Evolutionary conservation across 2,888 invertebrate species (phyloP), one percentile per base, ranked within the genome.

Genomic region (Petrolisthes manimaculis): DNA sequence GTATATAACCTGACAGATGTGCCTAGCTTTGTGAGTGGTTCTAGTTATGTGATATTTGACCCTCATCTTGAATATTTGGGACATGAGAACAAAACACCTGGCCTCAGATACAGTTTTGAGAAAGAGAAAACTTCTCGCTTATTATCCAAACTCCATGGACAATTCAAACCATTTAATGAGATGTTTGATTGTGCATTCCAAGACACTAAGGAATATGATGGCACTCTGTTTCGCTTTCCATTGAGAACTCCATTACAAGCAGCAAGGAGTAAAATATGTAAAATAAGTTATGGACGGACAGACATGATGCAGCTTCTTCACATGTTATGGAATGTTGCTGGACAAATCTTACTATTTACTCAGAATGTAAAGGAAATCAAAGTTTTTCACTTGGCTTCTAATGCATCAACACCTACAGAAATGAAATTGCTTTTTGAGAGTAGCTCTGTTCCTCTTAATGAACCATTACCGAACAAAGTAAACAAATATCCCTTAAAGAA

Each of bases 1-100:
- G 86, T 86, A 8, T 86, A 86, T n/a, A 86, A 86, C 51, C 54
- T 86, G 55, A 86, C 86, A 51, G 86, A 86, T 69, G 78, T 83
- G 24, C 86, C 86, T 21, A 83, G 86, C 67, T 77, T 86, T 69
- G 54, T 86, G 12, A 86, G 83, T 69, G 86, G 86, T 9, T 61
- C 83, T 21, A 83, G 55, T 75, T 86, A 86, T 53, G 82, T 86
- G 21, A 83, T 86, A 67, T 86, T 86, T 86, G 86, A 86, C 78
- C 86, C 86, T 24, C 86, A 86, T 24, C 51, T 78, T 24, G 67
- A 61, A 37, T 78, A 86, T 55, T 51, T 82, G 21, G 74, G 74
- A 12, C 24, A 55, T n/a, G 21, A n/a, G 55, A 81, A 71, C 56
- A 53, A 53, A 8, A 67, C 83, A 12, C 78, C 67, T 18, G 86